Percentiles rank a stretch among this genome's conserved stretches.
Evolutionary conservation across 2,113 vertebrate genomes (phyloP).

Genomic region (Amphiprion ocellaris): DNA sequence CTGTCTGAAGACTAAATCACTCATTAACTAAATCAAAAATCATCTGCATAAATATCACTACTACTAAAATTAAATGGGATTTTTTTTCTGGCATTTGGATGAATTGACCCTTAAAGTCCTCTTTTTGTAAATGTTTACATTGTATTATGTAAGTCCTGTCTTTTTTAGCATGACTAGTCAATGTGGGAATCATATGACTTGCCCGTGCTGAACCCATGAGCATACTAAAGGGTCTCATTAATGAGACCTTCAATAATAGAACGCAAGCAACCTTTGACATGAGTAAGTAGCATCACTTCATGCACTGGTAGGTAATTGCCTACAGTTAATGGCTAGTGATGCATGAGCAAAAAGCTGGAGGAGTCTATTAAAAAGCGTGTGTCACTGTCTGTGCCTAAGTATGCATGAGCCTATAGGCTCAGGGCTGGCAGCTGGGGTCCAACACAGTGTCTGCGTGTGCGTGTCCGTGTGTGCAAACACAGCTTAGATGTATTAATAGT

Average conservation of each 20-base stretch:
- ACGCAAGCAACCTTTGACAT: conserved; percentile 23
- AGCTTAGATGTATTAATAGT: conserved; percentile 78
- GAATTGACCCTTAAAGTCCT: not conserved
- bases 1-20: not conserved
- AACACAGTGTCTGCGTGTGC: conserved; percentile 7
- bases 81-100: not conserved
- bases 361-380: conserved; percentile 35
- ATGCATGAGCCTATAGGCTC: conserved; percentile 41
- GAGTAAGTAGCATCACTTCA: conserved; percentile 37
- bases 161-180: not conserved
- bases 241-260: conserved; percentile 19
- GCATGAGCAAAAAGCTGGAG: conserved; percentile 56
- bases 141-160: not conserved
- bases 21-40: not conserved
- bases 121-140: not conserved
- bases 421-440: conserved; percentile 51
- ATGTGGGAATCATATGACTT: not conserved
- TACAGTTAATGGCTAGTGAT: conserved; percentile 45
- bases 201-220: not conserved
- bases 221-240: conserved; percentile 10
- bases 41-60: not conserved
- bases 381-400: conserved; percentile 42
- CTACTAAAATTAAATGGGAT: not conserved
- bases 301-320: conserved; percentile 43
- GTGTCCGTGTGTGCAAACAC: conserved; percentile 65